phyloP scores from a whole-genome alignment of 1,140 invertebrate genomes.

The Seison nebaliae region DNA sequence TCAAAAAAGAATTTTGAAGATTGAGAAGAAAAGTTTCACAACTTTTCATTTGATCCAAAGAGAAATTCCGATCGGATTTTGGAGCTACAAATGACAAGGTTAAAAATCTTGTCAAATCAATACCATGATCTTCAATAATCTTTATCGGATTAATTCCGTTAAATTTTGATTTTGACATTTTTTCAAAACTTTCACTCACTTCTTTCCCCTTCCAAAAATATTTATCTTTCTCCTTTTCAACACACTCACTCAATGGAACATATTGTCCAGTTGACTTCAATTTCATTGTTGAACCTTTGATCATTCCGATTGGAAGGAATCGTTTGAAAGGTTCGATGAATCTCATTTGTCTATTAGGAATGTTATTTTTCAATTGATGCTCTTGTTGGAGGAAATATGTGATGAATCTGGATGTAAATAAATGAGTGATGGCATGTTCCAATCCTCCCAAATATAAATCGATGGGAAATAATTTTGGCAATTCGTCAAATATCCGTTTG shows the following conservation, averaged over 20 bases:
- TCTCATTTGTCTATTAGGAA: no score
- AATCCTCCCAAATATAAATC: constrained; percentile 83
- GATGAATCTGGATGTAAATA: constrained; percentile 85
- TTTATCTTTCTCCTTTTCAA: constrained; percentile 21
- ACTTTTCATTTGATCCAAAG: no score
- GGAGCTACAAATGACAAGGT: constrained; percentile 60
- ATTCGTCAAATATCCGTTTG: constrained; percentile 41
- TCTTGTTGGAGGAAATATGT: constrained; percentile 60
- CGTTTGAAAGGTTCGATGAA: constrained; percentile 68
- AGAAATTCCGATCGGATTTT: constrained; percentile 46
- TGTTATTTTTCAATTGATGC: constrained; percentile 38
- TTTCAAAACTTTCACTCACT: constrained; percentile 58
- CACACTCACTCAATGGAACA: constrained; percentile 40
- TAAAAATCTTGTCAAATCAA: constrained; percentile 56
- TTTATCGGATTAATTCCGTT: constrained; percentile 76
- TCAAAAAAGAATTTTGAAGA: no score
- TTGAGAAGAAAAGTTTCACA: no score
- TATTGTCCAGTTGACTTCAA: constrained; percentile 53
- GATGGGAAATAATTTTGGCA: constrained; percentile 47
- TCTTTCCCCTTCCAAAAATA: constrained; percentile 31
- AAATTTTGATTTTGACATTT: constrained; percentile 95
- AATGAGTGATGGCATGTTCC: constrained; percentile 77
- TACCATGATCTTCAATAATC: constrained; percentile 50
- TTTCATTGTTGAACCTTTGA: constrained; percentile 58
- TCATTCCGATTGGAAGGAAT: constrained; percentile 70